Evolutionary conservation across 2,888 invertebrate genomes (phyloP), one percentile per base, ranked within the genome.

Genomic region (Idaea straminata): DNA sequence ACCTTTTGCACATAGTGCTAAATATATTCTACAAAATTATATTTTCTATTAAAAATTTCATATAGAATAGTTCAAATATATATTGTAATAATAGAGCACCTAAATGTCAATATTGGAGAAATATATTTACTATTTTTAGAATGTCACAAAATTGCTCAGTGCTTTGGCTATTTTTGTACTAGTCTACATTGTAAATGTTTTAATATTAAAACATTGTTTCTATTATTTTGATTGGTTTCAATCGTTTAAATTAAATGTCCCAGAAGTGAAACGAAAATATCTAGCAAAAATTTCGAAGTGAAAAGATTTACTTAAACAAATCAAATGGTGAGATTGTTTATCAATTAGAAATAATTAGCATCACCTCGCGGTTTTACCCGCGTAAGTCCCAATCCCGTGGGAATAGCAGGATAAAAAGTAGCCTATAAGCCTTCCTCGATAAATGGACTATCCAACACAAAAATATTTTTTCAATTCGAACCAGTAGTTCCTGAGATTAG

Each of bases 111-210:
- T 70, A 64, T 69, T 68, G 61, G 59, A 61, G 59, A 38, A 69
- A 72, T 74, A 65, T 75, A 75, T 77, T 77, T 73, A 70, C 74
- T 73, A 77, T 76, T 77, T 77, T 67, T 76, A 72, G 72, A 78
- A 71, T 64, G 87, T 91, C 89, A 88, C 89, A 91, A 91, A 87
- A 77, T 86, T 90, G 89, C 89, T 92, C 91, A 91, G 84, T 88
- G 84, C 88, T 85, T 89, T 88, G 86, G 87, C 89, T 91, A 91
- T 89, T 92, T 91, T 91, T 92, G 83, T 90, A 92, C 92, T 92
- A 92, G 92, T 92, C 92, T 92, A 83, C 79, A 80, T 79, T 78
- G 81, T 82, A 83, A 85, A 78, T 85, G 83, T 89, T 88, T 83
- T 79, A 87, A 82, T 87, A 86, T 82, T 87, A 25, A 80, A 77